A percentile compares a stretch with the other conserved stretches of the same genome.
Conservation (phyloP, 2,888 invertebrate species). For the Ephialtes manifestator region DNA sequence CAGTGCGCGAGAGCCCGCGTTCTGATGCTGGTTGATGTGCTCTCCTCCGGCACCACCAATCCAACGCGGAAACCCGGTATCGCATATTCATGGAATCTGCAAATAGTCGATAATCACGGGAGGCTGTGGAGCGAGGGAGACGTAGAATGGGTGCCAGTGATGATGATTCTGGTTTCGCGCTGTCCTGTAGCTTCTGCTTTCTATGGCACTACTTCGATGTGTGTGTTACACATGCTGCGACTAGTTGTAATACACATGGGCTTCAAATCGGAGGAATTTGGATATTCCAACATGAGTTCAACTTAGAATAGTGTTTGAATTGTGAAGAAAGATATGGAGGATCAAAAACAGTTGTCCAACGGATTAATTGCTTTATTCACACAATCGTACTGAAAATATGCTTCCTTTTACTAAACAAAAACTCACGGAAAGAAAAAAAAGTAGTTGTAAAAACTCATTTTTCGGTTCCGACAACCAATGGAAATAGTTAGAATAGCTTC, state of each 20-base stretch:
- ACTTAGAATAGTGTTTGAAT: background rate
- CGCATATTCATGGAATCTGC: conserved; percentile 72
- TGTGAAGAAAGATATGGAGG: too few species aligned
- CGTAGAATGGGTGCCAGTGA: conserved; percentile 20
- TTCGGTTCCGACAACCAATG: too few species aligned
- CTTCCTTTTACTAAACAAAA: too few species aligned
- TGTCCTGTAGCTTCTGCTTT: conserved; percentile 8
- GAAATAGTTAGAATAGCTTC: too few species aligned
- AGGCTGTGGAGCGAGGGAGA: conserved; percentile 32
- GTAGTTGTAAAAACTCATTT: too few species aligned
- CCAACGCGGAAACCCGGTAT: conserved; percentile 57
- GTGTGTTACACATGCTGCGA: conserved; percentile 22
- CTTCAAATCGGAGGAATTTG: background rate
- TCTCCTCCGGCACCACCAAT: conserved; percentile 32
- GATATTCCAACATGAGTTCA: background rate
- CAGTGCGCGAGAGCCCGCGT: conserved; percentile 38
- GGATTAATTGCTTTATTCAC: too few species aligned
- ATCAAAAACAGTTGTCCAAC: too few species aligned
- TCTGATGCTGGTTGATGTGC: conserved; percentile 62
- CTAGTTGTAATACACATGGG: conserved; percentile 1
- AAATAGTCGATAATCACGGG: conserved; percentile 70
- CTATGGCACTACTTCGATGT: background rate
- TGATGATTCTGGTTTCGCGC: conserved; percentile 49
- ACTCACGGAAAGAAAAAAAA: too few species aligned
- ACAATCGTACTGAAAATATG: too few species aligned